Evolutionary conservation across 2,888 invertebrate species (phyloP).

Genomic region (Acronicta leporina): DNA sequence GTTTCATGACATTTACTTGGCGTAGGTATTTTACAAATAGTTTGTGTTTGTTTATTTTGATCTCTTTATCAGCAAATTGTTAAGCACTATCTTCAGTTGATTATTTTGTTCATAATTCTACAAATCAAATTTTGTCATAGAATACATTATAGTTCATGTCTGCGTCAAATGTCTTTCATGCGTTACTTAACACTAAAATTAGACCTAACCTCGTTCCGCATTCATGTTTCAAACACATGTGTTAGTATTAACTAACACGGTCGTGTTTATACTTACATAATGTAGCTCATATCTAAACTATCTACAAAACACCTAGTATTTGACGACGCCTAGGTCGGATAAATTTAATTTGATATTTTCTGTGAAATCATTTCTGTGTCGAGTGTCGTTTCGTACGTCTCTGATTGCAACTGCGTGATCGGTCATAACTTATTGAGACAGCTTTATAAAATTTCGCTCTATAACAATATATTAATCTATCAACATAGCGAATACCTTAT

Average conservation of each 20-base stretch:
- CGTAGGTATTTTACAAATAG: slow-evolving; percentile 4
- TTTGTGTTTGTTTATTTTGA: slow-evolving; percentile 17
- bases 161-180: slow-evolving; percentile 13
- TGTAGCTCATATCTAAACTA: too few species aligned
- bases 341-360: too few species aligned
- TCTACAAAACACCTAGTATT: too few species aligned
- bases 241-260: background rate
- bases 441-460: too few species aligned
- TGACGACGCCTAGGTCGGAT: too few species aligned
- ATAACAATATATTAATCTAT: too few species aligned
- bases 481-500: too few species aligned
- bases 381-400: too few species aligned
- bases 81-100: slow-evolving; percentile 3
- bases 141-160: background rate
- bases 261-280: too few species aligned
- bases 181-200: slow-evolving; percentile 27
- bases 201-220: slow-evolving; percentile 16
- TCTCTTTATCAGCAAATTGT: slow-evolving; percentile 16
- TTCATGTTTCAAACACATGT: slow-evolving; percentile 10
- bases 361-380: too few species aligned
- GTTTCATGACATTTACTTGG: slow-evolving; percentile 4
- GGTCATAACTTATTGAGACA: too few species aligned
- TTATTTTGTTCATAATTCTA: background rate
- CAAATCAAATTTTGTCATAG: background rate
- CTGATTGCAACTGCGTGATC: too few species aligned